Conservation (phyloP, 2,888 invertebrate species). For the Trichopria drosophilae region DNA sequence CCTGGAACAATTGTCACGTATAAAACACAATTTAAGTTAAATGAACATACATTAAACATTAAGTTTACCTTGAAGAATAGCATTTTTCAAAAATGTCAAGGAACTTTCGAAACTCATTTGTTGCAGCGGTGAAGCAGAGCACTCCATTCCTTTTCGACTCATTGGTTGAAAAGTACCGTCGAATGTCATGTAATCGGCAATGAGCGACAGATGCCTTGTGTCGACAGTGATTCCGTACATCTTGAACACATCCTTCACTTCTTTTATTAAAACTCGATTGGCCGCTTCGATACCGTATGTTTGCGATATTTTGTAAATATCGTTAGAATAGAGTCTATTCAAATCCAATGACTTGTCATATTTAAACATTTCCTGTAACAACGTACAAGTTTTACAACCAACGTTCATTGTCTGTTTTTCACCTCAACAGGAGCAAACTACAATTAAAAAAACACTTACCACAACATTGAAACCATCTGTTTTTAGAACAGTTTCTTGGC, state of each 20-base stretch:
- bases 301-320: slow-evolving; percentile 86
- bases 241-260: slow-evolving; percentile 94
- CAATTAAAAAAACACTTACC: too few relatives aligned
- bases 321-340: slow-evolving; percentile 86
- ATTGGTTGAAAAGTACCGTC: slow-evolving; percentile 88
- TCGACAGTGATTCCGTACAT: slow-evolving; percentile 97
- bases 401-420: too few relatives aligned
- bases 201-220: slow-evolving; percentile 85
- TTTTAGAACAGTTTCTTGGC: slow-evolving; percentile 69
- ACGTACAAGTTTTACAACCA: too few relatives aligned
- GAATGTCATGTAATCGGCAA: slow-evolving; percentile 98
- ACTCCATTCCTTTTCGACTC: slow-evolving; percentile 87
- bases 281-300: slow-evolving; percentile 98
- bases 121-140: slow-evolving; percentile 90
- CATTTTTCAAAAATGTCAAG: slow-evolving; percentile 78
- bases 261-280: slow-evolving; percentile 84
- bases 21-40: slow-evolving; percentile 13
- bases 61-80: slow-evolving; percentile 66
- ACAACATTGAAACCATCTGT: slow-evolving; percentile 95
- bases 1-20: slow-evolving; percentile 60
- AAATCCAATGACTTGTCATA: slow-evolving; percentile 78
- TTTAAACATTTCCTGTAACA: slow-evolving; percentile 78
- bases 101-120: slow-evolving; percentile 98
- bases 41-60: too few relatives aligned
- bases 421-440: too few relatives aligned